phyloP scores from a whole-genome alignment of 2,888 invertebrate genomes.

The Conistra vaccinii region DNA sequence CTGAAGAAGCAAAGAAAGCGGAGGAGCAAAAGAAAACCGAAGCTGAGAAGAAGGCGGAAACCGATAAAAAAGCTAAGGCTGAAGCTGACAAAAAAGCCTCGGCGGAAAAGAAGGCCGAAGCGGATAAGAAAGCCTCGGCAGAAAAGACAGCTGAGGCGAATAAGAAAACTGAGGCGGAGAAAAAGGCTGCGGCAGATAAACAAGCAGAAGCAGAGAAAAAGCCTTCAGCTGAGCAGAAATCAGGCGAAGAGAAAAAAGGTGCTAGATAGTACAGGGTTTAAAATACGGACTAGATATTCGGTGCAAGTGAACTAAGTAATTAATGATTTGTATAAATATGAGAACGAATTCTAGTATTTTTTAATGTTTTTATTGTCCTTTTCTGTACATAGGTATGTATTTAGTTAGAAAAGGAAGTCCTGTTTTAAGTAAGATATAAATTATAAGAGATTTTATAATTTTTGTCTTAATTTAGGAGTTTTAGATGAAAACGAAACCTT shows the following conservation, averaged over 20 bases:
- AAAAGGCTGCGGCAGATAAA: constrained; percentile 29
- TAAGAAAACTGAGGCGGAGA: constrained; percentile 10
- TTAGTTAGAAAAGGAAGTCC: constrained; percentile 51
- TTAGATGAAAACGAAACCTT: constrained; percentile 15
- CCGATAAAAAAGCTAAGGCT: constrained; percentile 47
- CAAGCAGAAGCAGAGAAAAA: constrained; percentile 64
- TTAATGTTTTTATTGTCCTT: constrained; percentile 56
- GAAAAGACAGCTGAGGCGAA: constrained; percentile 53
- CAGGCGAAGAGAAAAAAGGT: constrained; percentile 72
- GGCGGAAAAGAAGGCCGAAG: constrained; percentile 63
- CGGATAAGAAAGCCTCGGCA: constrained; percentile 30
- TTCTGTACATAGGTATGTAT: constrained; percentile 61
- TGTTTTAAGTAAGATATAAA: constrained; percentile 46
- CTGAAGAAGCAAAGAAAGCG: constrained; percentile 29
- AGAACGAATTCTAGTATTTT: constrained; percentile 64
- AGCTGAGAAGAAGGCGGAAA: constrained; percentile 41
- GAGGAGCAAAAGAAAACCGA: constrained; percentile 42
- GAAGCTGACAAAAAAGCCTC: constrained; percentile 44
- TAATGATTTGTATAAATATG: constrained; percentile 63
- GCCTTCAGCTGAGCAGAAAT: constrained; percentile 55
- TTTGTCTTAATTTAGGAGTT: constrained; percentile 33
- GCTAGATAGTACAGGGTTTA: constrained; percentile 85
- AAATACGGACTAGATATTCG: constrained; percentile 54
- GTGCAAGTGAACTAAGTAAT: constrained; percentile 62
- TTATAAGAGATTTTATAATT: constrained; percentile 58